Evolutionary conservation across 1,140 invertebrate species (phyloP).

Genomic region (Drosophila neocordata): DNA sequence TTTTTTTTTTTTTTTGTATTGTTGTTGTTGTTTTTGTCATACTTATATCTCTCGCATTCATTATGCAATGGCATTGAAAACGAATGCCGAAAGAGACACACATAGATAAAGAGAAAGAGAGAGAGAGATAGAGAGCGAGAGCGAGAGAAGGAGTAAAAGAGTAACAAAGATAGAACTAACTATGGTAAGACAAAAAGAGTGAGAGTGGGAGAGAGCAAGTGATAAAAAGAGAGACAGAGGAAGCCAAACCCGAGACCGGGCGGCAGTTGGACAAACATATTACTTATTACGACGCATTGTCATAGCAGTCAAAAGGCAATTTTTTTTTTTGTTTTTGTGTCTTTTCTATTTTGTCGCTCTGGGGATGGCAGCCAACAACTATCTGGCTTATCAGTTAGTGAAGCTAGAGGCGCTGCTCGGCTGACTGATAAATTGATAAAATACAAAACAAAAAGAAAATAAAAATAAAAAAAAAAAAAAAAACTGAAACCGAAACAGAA

Average conservation of each 20-base stretch:
- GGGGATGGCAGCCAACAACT: constrained; percentile 36
- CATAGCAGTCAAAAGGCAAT: constrained; percentile 17
- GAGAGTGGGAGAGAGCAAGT: background rate
- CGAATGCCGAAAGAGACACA: constrained; percentile 9
- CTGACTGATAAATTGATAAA: constrained; percentile 73
- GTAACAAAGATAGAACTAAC: background rate
- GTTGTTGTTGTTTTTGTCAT: constrained; percentile 4
- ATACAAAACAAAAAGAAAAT: constrained; percentile 25
- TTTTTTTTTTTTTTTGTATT: no score
- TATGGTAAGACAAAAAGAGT: background rate
- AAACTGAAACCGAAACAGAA: background rate
- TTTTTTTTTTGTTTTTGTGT: constrained; percentile 13
- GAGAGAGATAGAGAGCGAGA: constrained; percentile 14
- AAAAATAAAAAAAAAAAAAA: background rate
- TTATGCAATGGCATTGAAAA: constrained; percentile 75
- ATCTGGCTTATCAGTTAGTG: constrained; percentile 68
- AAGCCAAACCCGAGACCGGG: background rate
- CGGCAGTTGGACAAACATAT: constrained; percentile 6
- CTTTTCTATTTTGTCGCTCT: constrained; percentile 4
- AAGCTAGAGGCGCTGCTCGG: constrained; percentile 36
- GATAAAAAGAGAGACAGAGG: background rate
- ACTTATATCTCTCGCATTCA: constrained; percentile 48
- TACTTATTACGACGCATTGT: constrained; percentile 5
- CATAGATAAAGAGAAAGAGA: constrained; percentile 14
- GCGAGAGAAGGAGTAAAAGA: constrained; percentile 18